Percentiles rank a stretch among this genome's conserved stretches.
Conservation (phyloP, 2,888 invertebrate species). For the Elysia crispata region DNA sequence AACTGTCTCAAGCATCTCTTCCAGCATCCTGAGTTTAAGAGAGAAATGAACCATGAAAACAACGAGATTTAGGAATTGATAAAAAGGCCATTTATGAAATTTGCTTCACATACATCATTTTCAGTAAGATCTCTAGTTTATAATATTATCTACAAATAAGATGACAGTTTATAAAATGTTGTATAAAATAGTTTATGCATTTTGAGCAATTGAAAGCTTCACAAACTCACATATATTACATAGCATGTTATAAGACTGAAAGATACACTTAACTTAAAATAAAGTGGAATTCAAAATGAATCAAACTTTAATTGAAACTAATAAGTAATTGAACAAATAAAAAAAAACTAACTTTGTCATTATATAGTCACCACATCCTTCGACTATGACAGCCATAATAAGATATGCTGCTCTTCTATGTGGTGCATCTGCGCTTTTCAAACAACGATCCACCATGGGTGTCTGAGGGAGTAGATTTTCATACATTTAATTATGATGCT, state of each 20-base stretch:
- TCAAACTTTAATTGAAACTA: neutral
- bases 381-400: constrained; percentile 86
- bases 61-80: too few relatives aligned
- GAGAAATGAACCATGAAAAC: neutral
- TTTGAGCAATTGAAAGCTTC: neutral
- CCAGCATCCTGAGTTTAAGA: constrained; percentile 78
- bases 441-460: constrained; percentile 82
- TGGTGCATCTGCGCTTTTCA: constrained; percentile 82
- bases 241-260: too few relatives aligned
- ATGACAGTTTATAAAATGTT: neutral
- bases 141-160: too few relatives aligned
- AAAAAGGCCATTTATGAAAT: too few relatives aligned
- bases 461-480: constrained; percentile 77
- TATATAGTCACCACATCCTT: constrained; percentile 88
- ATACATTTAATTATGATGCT: too few relatives aligned
- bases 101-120: too few relatives aligned
- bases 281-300: too few relatives aligned
- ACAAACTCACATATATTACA: too few relatives aligned
- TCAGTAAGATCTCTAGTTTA: too few relatives aligned
- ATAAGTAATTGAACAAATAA: neutral
- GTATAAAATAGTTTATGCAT: neutral
- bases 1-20: constrained; percentile 84
- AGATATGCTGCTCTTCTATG: constrained; percentile 86
- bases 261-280: too few relatives aligned
- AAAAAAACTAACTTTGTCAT: constrained; percentile 80